Evolutionary conservation across 2,797 vertebrate species (phyloP).

Genomic region (Taeniopygia guttata): DNA sequence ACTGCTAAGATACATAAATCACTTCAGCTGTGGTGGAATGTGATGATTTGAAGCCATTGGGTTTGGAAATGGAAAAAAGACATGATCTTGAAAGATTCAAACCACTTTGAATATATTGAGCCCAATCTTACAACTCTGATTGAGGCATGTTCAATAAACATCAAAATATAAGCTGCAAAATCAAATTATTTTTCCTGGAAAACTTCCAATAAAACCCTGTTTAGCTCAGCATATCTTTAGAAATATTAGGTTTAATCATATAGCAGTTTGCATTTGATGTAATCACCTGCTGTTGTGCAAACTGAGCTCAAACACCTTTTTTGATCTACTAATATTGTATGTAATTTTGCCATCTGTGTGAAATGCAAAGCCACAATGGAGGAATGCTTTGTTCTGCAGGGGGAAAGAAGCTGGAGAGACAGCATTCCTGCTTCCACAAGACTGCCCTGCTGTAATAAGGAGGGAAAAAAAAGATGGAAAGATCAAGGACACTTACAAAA

Average conservation of each 20-base stretch:
- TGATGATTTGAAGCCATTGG: background rate
- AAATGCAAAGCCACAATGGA: background rate
- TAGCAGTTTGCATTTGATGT: background rate
- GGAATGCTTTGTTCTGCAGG: background rate
- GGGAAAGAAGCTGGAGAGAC: background rate
- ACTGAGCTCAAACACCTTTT: background rate
- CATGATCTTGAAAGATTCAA: background rate
- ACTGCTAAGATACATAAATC: conserved; percentile 25
- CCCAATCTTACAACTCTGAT: background rate
- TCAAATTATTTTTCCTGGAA: conserved; percentile 28
- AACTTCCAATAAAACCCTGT: background rate
- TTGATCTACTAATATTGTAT: background rate
- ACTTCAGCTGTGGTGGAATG: background rate
- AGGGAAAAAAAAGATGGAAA: background rate
- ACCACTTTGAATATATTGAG: background rate
- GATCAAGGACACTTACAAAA: background rate
- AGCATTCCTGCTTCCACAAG: background rate
- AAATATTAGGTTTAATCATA: background rate
- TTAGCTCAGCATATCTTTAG: background rate
- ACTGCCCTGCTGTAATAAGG: background rate
- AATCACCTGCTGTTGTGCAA: conserved; percentile 8
- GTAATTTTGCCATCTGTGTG: background rate
- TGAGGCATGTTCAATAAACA: background rate
- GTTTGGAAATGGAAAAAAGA: conserved; percentile 13
- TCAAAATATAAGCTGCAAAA: conserved; percentile 11